phyloP scores from a whole-genome alignment of 2,113 vertebrate species.

The Brevimyrus niger region DNA sequence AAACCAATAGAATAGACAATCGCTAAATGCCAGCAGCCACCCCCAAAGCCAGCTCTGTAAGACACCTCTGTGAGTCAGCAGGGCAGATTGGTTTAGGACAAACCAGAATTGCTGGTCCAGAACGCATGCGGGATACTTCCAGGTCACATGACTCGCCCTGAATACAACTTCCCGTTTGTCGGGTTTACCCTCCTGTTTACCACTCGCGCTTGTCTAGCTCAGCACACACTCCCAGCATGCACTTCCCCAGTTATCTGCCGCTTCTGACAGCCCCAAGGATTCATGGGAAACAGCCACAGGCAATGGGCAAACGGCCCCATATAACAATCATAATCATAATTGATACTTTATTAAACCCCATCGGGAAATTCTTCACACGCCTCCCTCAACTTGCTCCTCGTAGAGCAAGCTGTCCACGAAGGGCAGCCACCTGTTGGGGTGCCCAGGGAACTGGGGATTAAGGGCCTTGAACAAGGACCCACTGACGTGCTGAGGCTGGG shows the following conservation, averaged over 20 bases:
- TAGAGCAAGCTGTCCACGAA: no score
- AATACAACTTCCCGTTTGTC: background rate
- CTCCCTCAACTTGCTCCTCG: no score
- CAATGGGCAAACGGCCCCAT: background rate
- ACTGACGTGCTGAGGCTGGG: no score
- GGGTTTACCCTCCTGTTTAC: background rate
- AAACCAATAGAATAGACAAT: background rate
- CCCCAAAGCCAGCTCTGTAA: background rate
- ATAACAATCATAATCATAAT: no score
- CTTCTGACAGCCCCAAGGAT: background rate
- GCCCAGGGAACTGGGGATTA: no score
- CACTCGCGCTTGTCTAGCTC: background rate
- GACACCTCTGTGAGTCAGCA: background rate
- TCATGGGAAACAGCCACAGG: background rate
- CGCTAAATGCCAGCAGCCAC: background rate
- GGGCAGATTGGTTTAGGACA: background rate
- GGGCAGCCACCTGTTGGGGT: no score
- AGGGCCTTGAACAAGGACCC: no score
- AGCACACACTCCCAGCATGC: background rate
- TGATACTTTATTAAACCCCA: no score
- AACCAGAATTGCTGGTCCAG: background rate
- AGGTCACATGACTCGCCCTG: background rate
- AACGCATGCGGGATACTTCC: background rate
- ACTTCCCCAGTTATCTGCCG: background rate
- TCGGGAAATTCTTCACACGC: no score